phyloP scores from a whole-genome alignment of 2,888 invertebrate genomes.

The Noctua fimbriata region DNA sequence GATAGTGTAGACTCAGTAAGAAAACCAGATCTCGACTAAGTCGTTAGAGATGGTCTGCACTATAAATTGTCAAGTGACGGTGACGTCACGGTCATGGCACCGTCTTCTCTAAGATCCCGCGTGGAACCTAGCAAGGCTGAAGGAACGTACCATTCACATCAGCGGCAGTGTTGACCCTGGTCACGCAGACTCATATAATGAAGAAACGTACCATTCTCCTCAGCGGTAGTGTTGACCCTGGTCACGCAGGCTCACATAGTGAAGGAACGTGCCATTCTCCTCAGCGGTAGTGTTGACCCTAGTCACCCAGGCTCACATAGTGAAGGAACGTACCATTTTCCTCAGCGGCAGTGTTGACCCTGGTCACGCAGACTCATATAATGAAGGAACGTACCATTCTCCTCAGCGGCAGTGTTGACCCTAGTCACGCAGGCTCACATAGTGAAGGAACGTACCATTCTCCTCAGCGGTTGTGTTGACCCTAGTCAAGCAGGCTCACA shows the following conservation, averaged over 20 bases:
- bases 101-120: neutral
- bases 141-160: slow-evolving; percentile 51
- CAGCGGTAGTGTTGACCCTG: too few relatives aligned
- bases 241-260: too few relatives aligned
- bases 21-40: neutral
- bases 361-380: too few relatives aligned
- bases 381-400: slow-evolving; percentile 47
- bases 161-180: slow-evolving; percentile 61
- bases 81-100: neutral
- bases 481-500: slow-evolving; percentile 86
- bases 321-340: too few relatives aligned
- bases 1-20: neutral
- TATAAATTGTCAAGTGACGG: neutral
- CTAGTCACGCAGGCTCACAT: slow-evolving; percentile 85
- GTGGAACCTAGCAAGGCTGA: neutral
- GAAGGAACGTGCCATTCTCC: too few relatives aligned
- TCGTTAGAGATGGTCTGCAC: neutral
- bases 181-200: slow-evolving; percentile 86
- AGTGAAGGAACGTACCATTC: slow-evolving; percentile 47
- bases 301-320: too few relatives aligned
- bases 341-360: too few relatives aligned
- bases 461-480: slow-evolving; percentile 59
- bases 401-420: slow-evolving; percentile 60
- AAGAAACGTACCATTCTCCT: too few relatives aligned
- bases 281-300: too few relatives aligned